These are phyloP conservation scores for Drosophila melanica DNA, from an alignment of 1,140 invertebrate genomes.

Conservation along the genomic window DNA sequence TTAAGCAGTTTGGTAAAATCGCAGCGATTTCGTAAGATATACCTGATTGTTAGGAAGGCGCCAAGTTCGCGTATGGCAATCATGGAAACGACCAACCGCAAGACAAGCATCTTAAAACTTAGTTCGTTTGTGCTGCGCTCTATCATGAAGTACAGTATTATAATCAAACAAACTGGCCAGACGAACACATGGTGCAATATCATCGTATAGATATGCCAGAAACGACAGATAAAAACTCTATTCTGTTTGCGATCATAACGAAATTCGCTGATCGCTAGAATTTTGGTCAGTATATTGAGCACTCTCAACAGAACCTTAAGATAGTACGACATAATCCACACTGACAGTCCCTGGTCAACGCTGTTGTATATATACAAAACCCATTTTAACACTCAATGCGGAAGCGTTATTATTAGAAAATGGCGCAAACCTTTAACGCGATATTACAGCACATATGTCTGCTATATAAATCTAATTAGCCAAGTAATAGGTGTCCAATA, in stretches of 20 bases:
- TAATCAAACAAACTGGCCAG: neutral
- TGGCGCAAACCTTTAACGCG: neutral
- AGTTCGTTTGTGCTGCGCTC: neutral
- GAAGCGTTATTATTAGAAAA: neutral
- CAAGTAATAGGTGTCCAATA: neutral
- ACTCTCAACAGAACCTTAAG: slow-evolving; percentile 2
- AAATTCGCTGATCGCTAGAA: slow-evolving; percentile 2
- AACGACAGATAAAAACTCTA: neutral
- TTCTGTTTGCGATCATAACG: neutral
- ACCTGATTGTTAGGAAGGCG: neutral
- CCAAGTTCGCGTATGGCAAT: neutral
- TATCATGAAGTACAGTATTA: neutral
- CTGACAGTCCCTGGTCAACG: neutral
- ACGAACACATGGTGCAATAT: neutral
- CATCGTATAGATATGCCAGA: neutral
- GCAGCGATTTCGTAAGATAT: neutral
- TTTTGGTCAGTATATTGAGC: neutral
- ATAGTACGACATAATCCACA: neutral
- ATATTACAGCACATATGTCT: neutral
- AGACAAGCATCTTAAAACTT: neutral
- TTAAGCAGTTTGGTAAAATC: neutral
- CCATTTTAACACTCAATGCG: too few species aligned
- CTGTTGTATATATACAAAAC: too few species aligned
- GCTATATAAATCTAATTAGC: slow-evolving; percentile 1
- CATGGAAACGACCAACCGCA: neutral